Percentiles rank a stretch among this genome's conserved stretches.
Conservation (phyloP, 2,797 vertebrate genomes). For the Artibeus jamaicensis region DNA sequence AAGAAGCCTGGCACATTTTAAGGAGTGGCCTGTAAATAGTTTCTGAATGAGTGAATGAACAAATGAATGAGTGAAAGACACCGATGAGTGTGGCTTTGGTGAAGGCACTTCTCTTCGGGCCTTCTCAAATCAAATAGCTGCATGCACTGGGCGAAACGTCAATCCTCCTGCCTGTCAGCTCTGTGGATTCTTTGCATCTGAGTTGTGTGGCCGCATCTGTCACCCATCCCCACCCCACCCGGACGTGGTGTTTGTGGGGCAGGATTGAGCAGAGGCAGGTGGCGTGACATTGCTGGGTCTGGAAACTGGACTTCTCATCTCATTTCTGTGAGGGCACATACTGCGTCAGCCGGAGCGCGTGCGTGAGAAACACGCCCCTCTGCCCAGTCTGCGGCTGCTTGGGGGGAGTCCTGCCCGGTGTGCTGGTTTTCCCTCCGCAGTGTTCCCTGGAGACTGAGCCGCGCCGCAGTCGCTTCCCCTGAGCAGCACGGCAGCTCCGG, state of each 20-base stretch:
- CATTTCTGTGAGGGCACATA: neutral
- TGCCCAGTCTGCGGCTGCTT: neutral
- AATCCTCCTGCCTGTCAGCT: neutral
- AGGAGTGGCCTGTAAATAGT: neutral
- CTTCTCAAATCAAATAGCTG: neutral
- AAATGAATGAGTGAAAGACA: neutral
- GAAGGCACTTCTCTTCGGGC: conserved; percentile 1
- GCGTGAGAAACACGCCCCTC: neutral
- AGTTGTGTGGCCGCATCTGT: neutral
- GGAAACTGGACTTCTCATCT: neutral
- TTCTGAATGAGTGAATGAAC: neutral
- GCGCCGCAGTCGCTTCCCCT: neutral
- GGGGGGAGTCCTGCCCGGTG: neutral
- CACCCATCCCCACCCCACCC: neutral
- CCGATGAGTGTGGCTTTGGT: neutral
- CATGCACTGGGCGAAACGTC: neutral
- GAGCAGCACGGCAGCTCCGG: neutral
- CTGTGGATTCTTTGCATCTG: neutral
- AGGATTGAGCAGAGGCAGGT: neutral
- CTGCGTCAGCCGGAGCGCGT: neutral
- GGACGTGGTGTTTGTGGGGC: neutral
- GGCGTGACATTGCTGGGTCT: neutral
- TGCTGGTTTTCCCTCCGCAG: neutral
- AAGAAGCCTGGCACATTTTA: neutral
- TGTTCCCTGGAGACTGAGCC: neutral